These are phyloP conservation scores for Girardinus metallicus DNA, from an alignment of 2,797 vertebrate species.

Conservation along the genomic window DNA sequence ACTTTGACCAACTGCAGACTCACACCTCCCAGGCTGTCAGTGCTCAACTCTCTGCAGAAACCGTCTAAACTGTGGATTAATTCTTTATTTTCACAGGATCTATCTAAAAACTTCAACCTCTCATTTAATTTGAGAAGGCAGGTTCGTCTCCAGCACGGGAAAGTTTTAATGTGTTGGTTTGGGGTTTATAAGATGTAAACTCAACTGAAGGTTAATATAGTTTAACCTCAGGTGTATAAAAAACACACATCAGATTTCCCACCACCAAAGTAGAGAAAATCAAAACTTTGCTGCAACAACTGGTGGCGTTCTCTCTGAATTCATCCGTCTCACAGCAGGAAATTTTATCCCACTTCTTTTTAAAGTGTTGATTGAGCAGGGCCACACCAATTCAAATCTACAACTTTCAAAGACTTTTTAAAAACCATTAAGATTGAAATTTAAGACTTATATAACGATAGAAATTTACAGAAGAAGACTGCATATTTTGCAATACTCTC, in stretches of 20 bases:
- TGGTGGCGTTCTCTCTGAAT: not conserved
- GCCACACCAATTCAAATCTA: too few species aligned
- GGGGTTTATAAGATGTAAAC: not conserved
- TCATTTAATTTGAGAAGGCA: not conserved
- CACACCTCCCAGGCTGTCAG: not conserved
- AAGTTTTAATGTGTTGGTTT: not conserved
- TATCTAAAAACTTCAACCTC: not conserved
- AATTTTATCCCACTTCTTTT: not conserved
- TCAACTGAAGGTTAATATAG: not conserved
- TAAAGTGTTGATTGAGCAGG: not conserved
- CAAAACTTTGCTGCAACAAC: not conserved
- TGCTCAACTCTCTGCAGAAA: not conserved
- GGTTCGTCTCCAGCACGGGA: not conserved
- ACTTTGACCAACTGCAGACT: constrained; percentile 7
- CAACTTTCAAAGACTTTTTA: too few species aligned
- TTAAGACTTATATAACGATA: too few species aligned
- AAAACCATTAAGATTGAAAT: too few species aligned
- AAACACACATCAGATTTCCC: not conserved
- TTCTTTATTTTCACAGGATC: not conserved
- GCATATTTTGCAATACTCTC: too few species aligned
- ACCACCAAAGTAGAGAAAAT: not conserved
- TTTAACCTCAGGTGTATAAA: not conserved
- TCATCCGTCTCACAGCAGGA: not conserved
- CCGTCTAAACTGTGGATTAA: not conserved
- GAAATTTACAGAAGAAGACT: too few species aligned